phyloP scores from a whole-genome alignment of 2,888 invertebrate genomes.

The Baronia brevicornis region DNA sequence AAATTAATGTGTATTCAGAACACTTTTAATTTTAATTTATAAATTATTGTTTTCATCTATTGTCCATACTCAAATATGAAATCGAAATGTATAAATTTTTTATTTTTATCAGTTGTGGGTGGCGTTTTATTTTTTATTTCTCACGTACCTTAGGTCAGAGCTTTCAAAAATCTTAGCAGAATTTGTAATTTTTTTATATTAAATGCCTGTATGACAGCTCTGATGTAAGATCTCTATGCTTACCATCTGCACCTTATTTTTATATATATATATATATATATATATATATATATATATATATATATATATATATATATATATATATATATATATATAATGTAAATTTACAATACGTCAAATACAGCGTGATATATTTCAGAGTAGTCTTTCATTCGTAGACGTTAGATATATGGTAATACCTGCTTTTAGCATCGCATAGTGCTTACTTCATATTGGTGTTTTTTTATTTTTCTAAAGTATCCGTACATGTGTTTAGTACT shows the following conservation, averaged over 20 bases:
- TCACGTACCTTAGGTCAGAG: conserved; percentile 19
- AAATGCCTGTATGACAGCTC: conserved; percentile 21
- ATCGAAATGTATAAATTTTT: too few relatives aligned
- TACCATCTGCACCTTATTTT: conserved; percentile 52
- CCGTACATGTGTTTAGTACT: conserved; percentile 31
- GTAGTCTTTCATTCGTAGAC: conserved; percentile 50
- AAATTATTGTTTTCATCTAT: conserved; percentile 2
- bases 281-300: conserved; percentile 55
- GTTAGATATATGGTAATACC: conserved; percentile 35
- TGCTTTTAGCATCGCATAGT: conserved; percentile 61
- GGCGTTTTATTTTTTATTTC: conserved; percentile 23
- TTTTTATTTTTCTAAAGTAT: conserved; percentile 30
- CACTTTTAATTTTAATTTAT: conserved; percentile 11
- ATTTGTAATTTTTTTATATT: conserved; percentile 6
- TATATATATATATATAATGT: conserved; percentile 49
- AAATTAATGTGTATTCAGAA: conserved; percentile 6
- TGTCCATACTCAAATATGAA: conserved; percentile 10
- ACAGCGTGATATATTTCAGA: conserved; percentile 59
- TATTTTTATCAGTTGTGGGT: too few relatives aligned
- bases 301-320: conserved; percentile 54
- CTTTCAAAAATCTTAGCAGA: conserved; percentile 17
- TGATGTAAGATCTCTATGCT: conserved; percentile 30
- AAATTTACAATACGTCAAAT: conserved; percentile 42
- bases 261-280: conserved; percentile 56
- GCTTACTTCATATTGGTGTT: conserved; percentile 30